phyloP scores from a whole-genome alignment of 2,888 invertebrate species.

The Mythimna lalbum region DNA sequence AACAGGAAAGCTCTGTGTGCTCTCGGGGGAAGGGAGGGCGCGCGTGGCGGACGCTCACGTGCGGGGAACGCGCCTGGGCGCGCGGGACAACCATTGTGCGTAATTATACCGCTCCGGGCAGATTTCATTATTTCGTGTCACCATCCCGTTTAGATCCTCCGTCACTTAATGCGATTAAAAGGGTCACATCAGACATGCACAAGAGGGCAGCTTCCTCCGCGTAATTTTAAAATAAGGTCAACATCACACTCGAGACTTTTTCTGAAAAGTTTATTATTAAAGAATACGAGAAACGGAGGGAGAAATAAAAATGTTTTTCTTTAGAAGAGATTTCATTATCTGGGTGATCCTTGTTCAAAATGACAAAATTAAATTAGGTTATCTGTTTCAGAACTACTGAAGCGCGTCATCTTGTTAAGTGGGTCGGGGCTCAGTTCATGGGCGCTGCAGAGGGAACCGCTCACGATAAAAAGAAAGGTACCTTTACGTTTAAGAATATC shows the following conservation, averaged over 20 bases:
- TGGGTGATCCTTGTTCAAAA: conserved; percentile 77
- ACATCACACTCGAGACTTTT: conserved; percentile 65
- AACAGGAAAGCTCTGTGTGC: conserved; percentile 57
- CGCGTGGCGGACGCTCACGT: conserved; percentile 42
- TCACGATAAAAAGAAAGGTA: conserved; percentile 94
- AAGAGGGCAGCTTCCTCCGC: conserved; percentile 70
- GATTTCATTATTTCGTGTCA: conserved; percentile 83
- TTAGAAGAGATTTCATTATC: conserved; percentile 76
- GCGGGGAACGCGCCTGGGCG: conserved; percentile 64
- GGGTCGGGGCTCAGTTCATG: conserved; percentile 97
- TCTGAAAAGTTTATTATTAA: conserved; percentile 59
- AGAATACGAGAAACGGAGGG: conserved; percentile 57
- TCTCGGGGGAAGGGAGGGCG: neutral
- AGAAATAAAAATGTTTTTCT: conserved; percentile 75
- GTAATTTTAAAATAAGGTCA: conserved; percentile 75
- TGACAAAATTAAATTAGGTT: conserved; percentile 84
- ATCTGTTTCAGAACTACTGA: conserved; percentile 94
- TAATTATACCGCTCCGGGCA: conserved; percentile 80
- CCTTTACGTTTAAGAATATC: conserved; percentile 63
- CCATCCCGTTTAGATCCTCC: conserved; percentile 77
- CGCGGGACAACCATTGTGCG: conserved; percentile 76
- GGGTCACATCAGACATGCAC: conserved; percentile 77
- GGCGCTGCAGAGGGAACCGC: conserved; percentile 96
- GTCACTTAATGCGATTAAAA: conserved; percentile 84
- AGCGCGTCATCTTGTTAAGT: conserved; percentile 96